Percentiles rank a stretch among this genome's conserved stretches.
phyloP scores from a whole-genome alignment of 2,888 invertebrate species.

The Sympetrum striolatum region DNA sequence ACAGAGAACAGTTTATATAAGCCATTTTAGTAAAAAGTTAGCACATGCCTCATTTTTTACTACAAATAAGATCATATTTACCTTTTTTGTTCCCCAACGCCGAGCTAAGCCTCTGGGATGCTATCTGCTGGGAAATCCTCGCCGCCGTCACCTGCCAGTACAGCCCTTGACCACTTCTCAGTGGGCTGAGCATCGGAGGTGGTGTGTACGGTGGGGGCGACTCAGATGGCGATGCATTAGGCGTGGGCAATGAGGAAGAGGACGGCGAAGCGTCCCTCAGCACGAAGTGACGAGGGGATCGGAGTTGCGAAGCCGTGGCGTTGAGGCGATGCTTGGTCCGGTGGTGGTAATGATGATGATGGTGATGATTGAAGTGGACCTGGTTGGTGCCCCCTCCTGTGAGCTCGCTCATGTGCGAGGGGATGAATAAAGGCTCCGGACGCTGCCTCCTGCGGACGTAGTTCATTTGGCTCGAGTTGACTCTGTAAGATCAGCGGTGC shows the following conservation, averaged over 20 bases:
- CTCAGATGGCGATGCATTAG: slow-evolving; percentile 52
- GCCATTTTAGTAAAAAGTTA: no score
- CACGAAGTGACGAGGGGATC: slow-evolving; percentile 10
- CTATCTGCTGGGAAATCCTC: slow-evolving; percentile 20
- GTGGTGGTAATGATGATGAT: slow-evolving; percentile 10
- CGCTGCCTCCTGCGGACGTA: slow-evolving; percentile 56
- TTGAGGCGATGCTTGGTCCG: slow-evolving; percentile 19
- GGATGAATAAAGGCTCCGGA: slow-evolving; percentile 52
- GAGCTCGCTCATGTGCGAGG: background rate
- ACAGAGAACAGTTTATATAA: no score
- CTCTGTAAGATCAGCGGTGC: slow-evolving; percentile 67
- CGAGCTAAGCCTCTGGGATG: background rate
- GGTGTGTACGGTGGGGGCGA: slow-evolving; percentile 81
- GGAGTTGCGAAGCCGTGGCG: background rate
- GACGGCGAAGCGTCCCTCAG: slow-evolving; percentile 19
- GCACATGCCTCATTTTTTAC: no score
- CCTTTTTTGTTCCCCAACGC: slow-evolving; percentile 19
- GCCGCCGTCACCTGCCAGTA: slow-evolving; percentile 59
- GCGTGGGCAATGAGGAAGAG: slow-evolving; percentile 46
- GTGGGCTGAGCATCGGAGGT: slow-evolving; percentile 92
- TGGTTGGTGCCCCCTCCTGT: slow-evolving; percentile 54
- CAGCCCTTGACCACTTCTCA: slow-evolving; percentile 85
- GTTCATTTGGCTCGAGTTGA: slow-evolving; percentile 61
- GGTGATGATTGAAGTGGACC: slow-evolving; percentile 55
- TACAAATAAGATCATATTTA: background rate